A percentile compares a stretch with the other conserved stretches of the same genome.
Evolutionary conservation across 2,113 vertebrate species (phyloP).

Genomic region (Thomomys bottae): DNA sequence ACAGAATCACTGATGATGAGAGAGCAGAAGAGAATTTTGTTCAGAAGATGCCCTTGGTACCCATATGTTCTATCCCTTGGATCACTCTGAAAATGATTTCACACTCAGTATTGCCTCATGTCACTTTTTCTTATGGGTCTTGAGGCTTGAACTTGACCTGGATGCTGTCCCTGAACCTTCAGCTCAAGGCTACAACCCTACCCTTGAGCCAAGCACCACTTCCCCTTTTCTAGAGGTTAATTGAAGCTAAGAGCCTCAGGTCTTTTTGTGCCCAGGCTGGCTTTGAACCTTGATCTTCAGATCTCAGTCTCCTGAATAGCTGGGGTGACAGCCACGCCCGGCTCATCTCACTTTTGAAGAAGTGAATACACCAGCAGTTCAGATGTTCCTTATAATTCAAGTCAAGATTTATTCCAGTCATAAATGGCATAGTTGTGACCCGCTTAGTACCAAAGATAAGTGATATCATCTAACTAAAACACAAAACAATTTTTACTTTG

Average conservation of each 20-base stretch:
- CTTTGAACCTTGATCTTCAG: no score
- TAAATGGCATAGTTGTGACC: neutral
- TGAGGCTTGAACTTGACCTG: no score
- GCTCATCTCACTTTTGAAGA: constrained; percentile 20
- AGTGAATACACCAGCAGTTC: neutral
- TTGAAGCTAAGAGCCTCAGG: no score
- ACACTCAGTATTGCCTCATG: constrained; percentile 17
- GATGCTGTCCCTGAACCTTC: no score
- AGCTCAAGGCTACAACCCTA: no score
- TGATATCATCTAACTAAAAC: neutral
- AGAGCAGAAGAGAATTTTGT: neutral
- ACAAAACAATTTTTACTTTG: neutral
- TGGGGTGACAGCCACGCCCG: no score
- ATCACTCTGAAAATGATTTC: neutral
- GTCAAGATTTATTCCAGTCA: constrained; percentile 4
- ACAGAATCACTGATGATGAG: neutral
- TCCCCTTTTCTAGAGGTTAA: no score
- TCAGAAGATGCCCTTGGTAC: neutral
- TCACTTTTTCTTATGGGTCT: no score
- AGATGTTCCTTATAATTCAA: constrained; percentile 37
- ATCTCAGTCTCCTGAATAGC: no score
- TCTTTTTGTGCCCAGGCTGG: no score
- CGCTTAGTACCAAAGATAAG: neutral
- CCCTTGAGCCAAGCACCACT: no score
- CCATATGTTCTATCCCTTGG: neutral